phyloP scores from a whole-genome alignment of 2,888 invertebrate species.

The Machimus atricapillus region DNA sequence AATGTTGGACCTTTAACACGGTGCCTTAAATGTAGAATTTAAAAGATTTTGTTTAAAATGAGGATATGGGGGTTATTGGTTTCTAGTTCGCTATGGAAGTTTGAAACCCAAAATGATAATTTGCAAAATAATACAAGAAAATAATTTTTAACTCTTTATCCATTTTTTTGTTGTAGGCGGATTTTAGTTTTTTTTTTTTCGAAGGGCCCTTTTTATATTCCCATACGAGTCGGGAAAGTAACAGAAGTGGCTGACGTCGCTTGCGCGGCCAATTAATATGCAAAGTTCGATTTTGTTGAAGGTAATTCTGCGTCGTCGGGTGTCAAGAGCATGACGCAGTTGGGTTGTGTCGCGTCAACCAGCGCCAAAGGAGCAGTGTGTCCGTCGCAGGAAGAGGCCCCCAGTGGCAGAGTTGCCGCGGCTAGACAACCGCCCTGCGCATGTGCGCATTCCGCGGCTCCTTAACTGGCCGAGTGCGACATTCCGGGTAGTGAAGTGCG shows the following conservation, averaged over 20 bases:
- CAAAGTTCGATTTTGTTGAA: slow-evolving; percentile 18
- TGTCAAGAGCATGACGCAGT: slow-evolving; percentile 32
- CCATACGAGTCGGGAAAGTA: neutral
- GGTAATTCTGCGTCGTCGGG: neutral
- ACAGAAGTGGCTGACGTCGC: neutral
- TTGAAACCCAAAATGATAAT: too few species aligned
- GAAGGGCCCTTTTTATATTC: neutral
- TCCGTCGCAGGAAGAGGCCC: neutral
- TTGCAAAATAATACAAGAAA: too few species aligned
- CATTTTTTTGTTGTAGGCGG: too few species aligned
- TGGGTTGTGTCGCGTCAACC: neutral
- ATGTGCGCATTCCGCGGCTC: neutral
- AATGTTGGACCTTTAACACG: too few species aligned
- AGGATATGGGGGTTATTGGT: too few species aligned
- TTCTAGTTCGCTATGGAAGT: too few species aligned
- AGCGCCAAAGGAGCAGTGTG: neutral
- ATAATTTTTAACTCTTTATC: too few species aligned
- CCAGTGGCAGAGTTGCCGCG: neutral
- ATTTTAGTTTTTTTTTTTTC: too few species aligned
- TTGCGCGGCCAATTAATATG: slow-evolving; percentile 8
- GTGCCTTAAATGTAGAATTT: too few species aligned
- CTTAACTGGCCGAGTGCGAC: neutral
- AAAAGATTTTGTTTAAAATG: too few species aligned
- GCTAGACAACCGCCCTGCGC: neutral
- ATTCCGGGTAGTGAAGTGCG: neutral